Evolutionary conservation across 2,113 vertebrate genomes (phyloP), one percentile per base, ranked within the genome.

Genomic region (Nansenia antarctica): DNA sequence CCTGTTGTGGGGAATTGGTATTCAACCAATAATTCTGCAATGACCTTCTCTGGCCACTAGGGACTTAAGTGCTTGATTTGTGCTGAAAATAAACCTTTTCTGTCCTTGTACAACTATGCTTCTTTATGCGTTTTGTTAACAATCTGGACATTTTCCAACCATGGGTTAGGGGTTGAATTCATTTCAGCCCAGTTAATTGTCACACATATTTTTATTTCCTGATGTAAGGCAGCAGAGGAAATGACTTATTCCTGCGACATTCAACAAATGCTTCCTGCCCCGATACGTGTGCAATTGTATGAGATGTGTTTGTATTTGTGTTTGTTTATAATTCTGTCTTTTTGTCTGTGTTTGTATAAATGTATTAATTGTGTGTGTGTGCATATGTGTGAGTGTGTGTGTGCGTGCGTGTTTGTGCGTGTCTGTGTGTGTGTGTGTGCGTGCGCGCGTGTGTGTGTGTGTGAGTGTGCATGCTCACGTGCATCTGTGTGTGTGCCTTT

Each of bases 191-290:
- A 78, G 39, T 42, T n/a, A 42, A 42, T 65, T 60, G 65, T 67
- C 60, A 76, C 31, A 42, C 59, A 77, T 85, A 65, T 22, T 27
- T 64, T n/a, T n/a, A n/a, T 78, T 84, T 79, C 79, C 63, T 26
- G 12, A 59, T 74, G 61, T 53, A 18, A 32, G 1, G 9, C 18
- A 67, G 8, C n/a, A 76, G 76, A 79, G 45, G 42, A 76, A 71
- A 79, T 86, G 0, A 72, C 82, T 82, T 58, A 80, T 20, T 18
- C 20, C 15, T 29, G 31, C 8, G 5, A 70, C 47, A 60, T 62
- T 39, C 49, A 29, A 27, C 61, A 57, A 52, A 69, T 49, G 30
- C 62, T 73, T 80, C 71, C 15, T 2, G 32, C 24, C 58, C 53
- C 37, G 59, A 57, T 29, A 45, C 47, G 27, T 20, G 37, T 49